Conservation (phyloP, 2,888 invertebrate genomes). For the Plusia festucae region DNA sequence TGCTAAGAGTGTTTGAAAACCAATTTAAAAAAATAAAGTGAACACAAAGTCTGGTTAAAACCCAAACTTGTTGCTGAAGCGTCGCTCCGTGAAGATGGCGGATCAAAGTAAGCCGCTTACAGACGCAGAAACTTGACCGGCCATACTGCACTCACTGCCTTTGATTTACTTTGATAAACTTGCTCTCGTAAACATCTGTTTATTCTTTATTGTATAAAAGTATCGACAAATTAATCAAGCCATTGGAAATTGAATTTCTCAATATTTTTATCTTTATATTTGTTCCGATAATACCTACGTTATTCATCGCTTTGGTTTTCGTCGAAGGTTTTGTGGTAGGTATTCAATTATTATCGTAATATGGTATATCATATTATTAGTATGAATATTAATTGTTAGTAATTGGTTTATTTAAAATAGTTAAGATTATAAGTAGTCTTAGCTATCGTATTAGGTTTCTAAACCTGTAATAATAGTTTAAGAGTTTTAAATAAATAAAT, state of each 20-base stretch:
- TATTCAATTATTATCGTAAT: too few species aligned
- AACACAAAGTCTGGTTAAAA: constrained; percentile 57
- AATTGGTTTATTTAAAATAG: too few species aligned
- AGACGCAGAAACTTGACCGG: constrained; percentile 64
- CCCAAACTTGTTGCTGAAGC: constrained; percentile 65
- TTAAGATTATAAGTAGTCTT: too few species aligned
- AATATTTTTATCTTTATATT: too few species aligned
- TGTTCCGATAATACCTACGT: too few species aligned
- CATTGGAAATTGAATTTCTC: constrained; percentile 9
- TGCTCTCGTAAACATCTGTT: constrained; percentile 47
- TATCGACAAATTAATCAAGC: constrained; percentile 40
- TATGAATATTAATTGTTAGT: too few species aligned
- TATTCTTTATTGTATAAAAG: constrained; percentile 50
- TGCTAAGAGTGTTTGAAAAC: constrained; percentile 23
- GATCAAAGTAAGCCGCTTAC: constrained; percentile 70
- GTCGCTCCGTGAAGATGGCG: constrained; percentile 61
- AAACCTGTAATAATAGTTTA: too few species aligned
- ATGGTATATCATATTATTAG: too few species aligned
- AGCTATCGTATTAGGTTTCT: too few species aligned
- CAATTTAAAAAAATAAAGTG: constrained; percentile 49
- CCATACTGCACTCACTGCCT: constrained; percentile 55
- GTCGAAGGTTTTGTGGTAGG: too few species aligned
- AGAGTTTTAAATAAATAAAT: too few species aligned
- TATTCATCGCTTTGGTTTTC: too few species aligned
- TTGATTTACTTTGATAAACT: constrained; percentile 61